Conservation (phyloP, 2,113 vertebrate species). For the Hipposideros armiger region DNA sequence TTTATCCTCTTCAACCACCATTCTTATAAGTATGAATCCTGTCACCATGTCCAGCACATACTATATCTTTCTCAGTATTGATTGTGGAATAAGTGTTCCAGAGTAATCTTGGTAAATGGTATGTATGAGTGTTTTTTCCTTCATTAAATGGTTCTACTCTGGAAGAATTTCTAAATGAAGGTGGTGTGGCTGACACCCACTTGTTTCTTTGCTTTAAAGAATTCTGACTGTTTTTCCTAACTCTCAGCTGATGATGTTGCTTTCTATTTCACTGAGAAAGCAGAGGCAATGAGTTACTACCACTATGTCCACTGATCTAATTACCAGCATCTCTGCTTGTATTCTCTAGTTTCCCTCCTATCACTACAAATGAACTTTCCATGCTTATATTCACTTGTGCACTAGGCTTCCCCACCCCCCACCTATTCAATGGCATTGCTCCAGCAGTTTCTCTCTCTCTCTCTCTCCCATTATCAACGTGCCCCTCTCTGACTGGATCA, state of each 20-base stretch:
- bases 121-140: neutral
- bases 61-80: neutral
- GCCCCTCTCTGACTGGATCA: neutral
- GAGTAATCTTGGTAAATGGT: neutral
- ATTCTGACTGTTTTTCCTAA: neutral
- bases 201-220: neutral
- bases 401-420: neutral
- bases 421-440: neutral
- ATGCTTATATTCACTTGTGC: fast-evolving
- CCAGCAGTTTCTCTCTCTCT: neutral
- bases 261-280: neutral
- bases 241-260: neutral
- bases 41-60: neutral
- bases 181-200: fast-evolving
- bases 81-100: neutral
- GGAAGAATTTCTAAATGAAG: neutral
- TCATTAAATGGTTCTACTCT: neutral
- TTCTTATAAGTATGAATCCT: neutral
- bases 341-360: neutral
- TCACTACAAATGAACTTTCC: neutral
- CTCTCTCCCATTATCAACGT: neutral
- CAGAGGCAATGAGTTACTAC: neutral
- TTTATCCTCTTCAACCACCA: no score
- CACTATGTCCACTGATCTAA: fast-evolving
- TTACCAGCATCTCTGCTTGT: neutral